These are phyloP conservation scores for Dinocampus coccinellae DNA, from an alignment of 2,888 invertebrate species.

Conservation along the genomic window DNA sequence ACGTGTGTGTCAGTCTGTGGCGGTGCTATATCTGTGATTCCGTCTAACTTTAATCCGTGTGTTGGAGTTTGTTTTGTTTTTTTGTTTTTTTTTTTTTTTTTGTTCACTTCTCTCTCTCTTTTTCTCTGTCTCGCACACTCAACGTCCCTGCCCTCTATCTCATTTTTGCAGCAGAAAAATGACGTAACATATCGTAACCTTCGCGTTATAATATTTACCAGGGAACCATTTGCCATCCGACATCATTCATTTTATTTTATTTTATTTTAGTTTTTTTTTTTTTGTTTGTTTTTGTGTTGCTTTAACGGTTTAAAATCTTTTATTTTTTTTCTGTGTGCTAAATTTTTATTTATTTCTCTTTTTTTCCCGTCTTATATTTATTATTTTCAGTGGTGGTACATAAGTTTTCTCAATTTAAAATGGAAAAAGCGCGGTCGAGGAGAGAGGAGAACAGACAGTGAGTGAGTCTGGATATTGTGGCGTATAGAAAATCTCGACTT, in stretches of 20 bases:
- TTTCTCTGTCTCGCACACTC: neutral
- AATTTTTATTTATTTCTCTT: neutral
- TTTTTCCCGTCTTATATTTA: neutral
- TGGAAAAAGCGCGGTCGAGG: neutral
- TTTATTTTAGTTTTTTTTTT: too few species aligned
- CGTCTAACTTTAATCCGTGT: slow-evolving; percentile 58
- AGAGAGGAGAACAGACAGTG: too few species aligned
- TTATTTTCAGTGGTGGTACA: neutral
- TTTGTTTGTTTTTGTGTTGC: neutral
- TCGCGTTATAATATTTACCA: slow-evolving; percentile 36
- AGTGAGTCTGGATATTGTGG: too few species aligned
- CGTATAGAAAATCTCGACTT: too few species aligned
- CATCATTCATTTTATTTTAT: neutral
- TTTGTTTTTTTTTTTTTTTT: slow-evolving; percentile 25
- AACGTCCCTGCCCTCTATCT: neutral
- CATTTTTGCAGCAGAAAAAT: neutral
- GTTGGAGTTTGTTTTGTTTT: slow-evolving; percentile 33
- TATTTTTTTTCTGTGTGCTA: neutral
- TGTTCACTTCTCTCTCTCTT: slow-evolving; percentile 30
- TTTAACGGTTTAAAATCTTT: neutral
- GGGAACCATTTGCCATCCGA: neutral
- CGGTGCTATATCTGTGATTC: slow-evolving; percentile 44
- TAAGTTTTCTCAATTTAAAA: neutral
- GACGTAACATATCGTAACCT: slow-evolving; percentile 38
- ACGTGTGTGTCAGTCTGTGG: slow-evolving; percentile 18